A percentile compares a stretch with the other conserved stretches of the same genome.
Conservation (phyloP, 2,113 vertebrate species). For the Taurulus bubalis region DNA sequence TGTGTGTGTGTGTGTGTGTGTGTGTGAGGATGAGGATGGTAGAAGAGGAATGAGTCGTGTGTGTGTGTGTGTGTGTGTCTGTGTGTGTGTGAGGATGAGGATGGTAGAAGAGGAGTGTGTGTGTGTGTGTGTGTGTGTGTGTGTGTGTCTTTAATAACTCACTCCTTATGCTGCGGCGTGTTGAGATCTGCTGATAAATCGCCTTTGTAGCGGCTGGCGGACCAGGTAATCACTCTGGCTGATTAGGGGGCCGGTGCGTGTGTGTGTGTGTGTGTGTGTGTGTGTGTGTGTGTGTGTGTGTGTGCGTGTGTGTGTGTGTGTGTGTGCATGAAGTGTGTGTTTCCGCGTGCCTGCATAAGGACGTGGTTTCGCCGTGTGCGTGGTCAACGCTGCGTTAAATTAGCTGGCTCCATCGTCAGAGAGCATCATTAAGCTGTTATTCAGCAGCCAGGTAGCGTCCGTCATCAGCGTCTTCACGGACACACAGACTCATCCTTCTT, state of each 20-base stretch:
- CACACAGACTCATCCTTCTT: too few relatives aligned
- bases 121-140: neutral
- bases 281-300: slow-evolving; percentile 1
- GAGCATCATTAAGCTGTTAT: slow-evolving; percentile 82
- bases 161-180: slow-evolving; percentile 55
- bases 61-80: neutral
- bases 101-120: too few relatives aligned
- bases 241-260: slow-evolving; percentile 63
- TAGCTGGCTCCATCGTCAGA: slow-evolving; percentile 72
- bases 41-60: too few relatives aligned
- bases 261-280: slow-evolving; percentile 21
- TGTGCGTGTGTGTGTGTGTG: slow-evolving; percentile 4
- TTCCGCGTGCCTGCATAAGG: neutral
- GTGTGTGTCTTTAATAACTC: slow-evolving; percentile 58
- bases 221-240: slow-evolving; percentile 75
- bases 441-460: slow-evolving; percentile 67
- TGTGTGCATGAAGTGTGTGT: slow-evolving; percentile 1
- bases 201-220: slow-evolving; percentile 55
- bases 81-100: too few relatives aligned
- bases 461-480: slow-evolving; percentile 58
- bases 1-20: slow-evolving; percentile 32
- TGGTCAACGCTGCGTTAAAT: slow-evolving; percentile 80
- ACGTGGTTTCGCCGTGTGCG: slow-evolving; percentile 1
- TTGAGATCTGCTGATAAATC: slow-evolving; percentile 72
- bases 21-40: neutral